phyloP scores from a whole-genome alignment of 64 coral and sea anemone species.

The Actinia tenebrosa region DNA sequence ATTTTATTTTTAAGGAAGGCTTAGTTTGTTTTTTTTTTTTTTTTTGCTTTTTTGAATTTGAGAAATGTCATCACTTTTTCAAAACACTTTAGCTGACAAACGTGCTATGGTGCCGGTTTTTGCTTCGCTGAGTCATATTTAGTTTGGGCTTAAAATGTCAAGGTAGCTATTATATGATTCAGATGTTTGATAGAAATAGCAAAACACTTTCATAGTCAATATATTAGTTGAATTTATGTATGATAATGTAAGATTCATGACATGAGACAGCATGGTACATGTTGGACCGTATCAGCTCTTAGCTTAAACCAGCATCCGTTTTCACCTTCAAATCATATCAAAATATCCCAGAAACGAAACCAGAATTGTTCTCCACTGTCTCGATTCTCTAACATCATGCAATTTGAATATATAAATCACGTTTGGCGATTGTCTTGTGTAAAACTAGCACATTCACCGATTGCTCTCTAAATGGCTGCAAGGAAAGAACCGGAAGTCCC shows the following conservation, averaged over 20 bases:
- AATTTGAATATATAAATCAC: conserved; percentile 22
- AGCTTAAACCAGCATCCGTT: conserved; percentile 8
- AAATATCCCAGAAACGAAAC: conserved; percentile 21
- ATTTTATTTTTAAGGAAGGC: too few relatives aligned
- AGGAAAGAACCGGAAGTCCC: conserved; percentile 9
- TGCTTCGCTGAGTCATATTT: background rate
- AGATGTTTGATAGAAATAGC: background rate
- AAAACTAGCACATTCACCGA: conserved; percentile 1
- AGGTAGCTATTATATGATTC: background rate
- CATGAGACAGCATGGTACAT: background rate
- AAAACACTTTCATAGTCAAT: background rate
- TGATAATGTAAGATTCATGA: background rate
- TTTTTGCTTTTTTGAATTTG: background rate
- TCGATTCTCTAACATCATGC: conserved; percentile 6
- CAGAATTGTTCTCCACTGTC: background rate
- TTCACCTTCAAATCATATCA: conserved; percentile 3
- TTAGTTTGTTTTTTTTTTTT: background rate
- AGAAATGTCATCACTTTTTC: too few relatives aligned
- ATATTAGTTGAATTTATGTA: background rate
- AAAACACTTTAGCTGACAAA: too few relatives aligned
- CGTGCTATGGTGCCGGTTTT: too few relatives aligned
- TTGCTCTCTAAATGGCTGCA: background rate
- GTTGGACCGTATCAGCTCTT: conserved; percentile 7
- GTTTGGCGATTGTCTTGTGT: conserved; percentile 13
- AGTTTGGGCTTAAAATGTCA: background rate